Base-by-base conservation (phyloP, 2,888 invertebrate genomes). In the Seira sanloemensis region DNA sequence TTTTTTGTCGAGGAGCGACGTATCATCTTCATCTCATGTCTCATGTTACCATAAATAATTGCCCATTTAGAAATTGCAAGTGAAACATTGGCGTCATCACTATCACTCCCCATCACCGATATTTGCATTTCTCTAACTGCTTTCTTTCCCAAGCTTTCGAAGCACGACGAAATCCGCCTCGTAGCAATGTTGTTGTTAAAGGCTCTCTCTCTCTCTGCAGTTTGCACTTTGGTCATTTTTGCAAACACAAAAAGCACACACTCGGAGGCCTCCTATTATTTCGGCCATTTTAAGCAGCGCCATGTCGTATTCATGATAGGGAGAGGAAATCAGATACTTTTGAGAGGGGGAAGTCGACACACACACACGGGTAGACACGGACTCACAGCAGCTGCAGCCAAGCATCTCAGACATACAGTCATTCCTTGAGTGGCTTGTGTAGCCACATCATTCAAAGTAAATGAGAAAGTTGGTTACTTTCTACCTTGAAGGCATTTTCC, bases 381-480 rank as follows among this genome's bases (percentile, higher is more conserved):
- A n/a, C n/a, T n/a, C n/a, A n/a, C 37, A 37, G 37, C 4, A 37
- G 50, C 50, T n/a, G 50, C 16, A 50, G 50, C 50, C 16, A 16
- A 50, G n/a, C n/a, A 50, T 50, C 50, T 50, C 16, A 16, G n/a
- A n/a, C n/a, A 50, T 50, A 12, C n/a, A 50, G 50, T 12, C n/a
- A 50, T 50, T 50, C n/a, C 50, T 50, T 50, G 50, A 12, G 50
- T 50, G 16, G 50, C 5, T 50, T 12, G 50, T 50, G 16, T 12
- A 50, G 50, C 50, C 50, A 50, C 50, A 50, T 50, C 50, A 50
- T 50, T 50, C 25, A 67, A 79, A 26, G 18, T 66, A 79, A 67
- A 67, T 73, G 73, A 67, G 54, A 79, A 73, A 79, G 79, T 67
- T 50, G 50, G 50, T 50, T 65, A 79, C 54, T 54, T 54, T 54